Evolutionary conservation across 2,888 invertebrate species (phyloP), one percentile per base, ranked within the genome.

Genomic region (Trichopoda pennipes): DNA sequence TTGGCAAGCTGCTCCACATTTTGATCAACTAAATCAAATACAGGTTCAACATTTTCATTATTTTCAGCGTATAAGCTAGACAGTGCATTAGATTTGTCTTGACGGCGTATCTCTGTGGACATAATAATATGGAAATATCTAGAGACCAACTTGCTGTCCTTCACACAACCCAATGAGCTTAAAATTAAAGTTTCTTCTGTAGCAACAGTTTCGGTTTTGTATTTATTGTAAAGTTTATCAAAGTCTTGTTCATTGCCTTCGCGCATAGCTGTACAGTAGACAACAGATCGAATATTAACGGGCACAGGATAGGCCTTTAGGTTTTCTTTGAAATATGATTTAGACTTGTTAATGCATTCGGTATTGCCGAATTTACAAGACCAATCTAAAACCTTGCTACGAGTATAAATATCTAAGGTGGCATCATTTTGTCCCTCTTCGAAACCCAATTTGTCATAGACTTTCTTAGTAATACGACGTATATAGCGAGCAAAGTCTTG

Each of bases 201-300:
- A 51, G 95, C 94, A 1, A 95, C 93, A 44, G 93, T 93, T 66
- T 93, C 92, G 0, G 85, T 87, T 66, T 90, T 86, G 90, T 94
- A 96, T 82, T 93, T 93, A 0, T 91, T 84, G 93, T 94, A 95
- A 23, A 95, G 90, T 85, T 92, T 93, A 1, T 93, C 87, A 93
- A 95, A 97, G 81, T 95, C 94, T 0, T 88, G 88, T n/a, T 88
- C 86, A 0, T 91, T 91, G 0, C 95, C 95, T 38, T 93, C 89
- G n/a, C 94, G 93, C 10, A 97, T 92, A 1, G 93, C 95, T 21
- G 93, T 93, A 88, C 97, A 97, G 90, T 96, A 97, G 0, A 96
- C 95, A 66, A 94, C 93, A 28, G 92, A 90, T 68, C 95, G 94
- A 66, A 94, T 92, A 87, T 96, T 95, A 9, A 93, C 93, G 23